phyloP scores from a whole-genome alignment of 2,113 vertebrate genomes.

The Eclectus roratus region DNA sequence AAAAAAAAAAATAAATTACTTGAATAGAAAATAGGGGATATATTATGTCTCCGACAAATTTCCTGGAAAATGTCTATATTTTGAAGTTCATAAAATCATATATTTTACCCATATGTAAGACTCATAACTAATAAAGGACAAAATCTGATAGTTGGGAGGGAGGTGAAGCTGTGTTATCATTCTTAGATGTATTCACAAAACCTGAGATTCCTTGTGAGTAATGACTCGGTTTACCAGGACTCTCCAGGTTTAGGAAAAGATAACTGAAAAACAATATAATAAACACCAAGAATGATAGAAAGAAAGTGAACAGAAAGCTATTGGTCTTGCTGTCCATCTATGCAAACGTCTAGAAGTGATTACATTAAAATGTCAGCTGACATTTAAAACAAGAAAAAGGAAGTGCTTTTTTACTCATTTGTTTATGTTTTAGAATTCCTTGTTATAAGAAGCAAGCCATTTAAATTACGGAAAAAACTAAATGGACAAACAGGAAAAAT shows the following conservation, averaged over 20 bases:
- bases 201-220: not conserved
- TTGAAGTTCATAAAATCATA: not conserved
- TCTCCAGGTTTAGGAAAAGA: not conserved
- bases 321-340: not conserved
- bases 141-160: not conserved
- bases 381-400: not conserved
- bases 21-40: not conserved
- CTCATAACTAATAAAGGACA: not conserved
- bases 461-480: rapidly evolving
- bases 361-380: not conserved
- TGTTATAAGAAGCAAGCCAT: not conserved
- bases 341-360: not conserved
- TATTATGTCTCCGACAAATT: not conserved
- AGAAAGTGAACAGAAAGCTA: not conserved
- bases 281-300: not conserved
- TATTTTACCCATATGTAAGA: not conserved
- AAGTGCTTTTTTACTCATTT: not conserved
- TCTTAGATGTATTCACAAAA: not conserved
- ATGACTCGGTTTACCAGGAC: not conserved
- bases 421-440: not conserved
- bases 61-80: not conserved
- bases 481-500: not conserved
- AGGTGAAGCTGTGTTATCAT: not conserved
- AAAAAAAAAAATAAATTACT: not conserved
- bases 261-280: not conserved